Evolutionary conservation across 2,797 vertebrate species (phyloP).

Genomic region (Sternarchorhynchus goeldii): DNA sequence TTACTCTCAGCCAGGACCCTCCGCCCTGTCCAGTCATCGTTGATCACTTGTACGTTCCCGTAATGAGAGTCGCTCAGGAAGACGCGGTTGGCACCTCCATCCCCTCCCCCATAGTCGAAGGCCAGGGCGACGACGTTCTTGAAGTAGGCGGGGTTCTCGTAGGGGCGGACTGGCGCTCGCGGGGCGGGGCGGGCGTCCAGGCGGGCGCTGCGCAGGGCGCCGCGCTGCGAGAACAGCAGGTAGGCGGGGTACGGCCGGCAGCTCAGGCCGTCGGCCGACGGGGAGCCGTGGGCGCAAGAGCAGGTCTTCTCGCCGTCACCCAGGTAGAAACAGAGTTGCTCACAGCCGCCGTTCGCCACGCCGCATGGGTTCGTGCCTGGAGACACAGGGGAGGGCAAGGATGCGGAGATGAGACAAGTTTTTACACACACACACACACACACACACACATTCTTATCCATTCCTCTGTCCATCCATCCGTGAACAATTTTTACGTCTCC

Average conservation of each 20-base stretch:
- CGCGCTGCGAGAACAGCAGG: constrained; percentile 84
- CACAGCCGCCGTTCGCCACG: constrained; percentile 80
- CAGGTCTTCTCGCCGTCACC: constrained; percentile 73
- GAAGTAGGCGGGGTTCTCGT: constrained; percentile 82
- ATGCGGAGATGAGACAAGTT: constrained; percentile 21
- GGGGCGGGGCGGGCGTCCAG: constrained; percentile 78
- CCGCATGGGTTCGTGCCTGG: constrained; percentile 83
- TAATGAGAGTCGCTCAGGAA: constrained; percentile 87
- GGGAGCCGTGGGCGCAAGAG: constrained; percentile 82
- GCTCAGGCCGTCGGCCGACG: constrained; percentile 76
- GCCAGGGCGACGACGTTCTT: constrained; percentile 84
- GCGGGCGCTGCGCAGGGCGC: constrained; percentile 81
- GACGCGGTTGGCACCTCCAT: constrained; percentile 76
- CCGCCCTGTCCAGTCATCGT: constrained; percentile 83
- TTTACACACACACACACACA: constrained; percentile 9
- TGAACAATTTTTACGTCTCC: background rate
- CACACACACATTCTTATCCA: too few relatives aligned
- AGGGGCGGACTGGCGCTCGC: constrained; percentile 76
- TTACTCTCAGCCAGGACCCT: constrained; percentile 82
- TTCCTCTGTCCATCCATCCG: too few relatives aligned
- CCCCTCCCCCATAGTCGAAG: constrained; percentile 79
- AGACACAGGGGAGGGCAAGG: background rate
- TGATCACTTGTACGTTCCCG: constrained; percentile 86
- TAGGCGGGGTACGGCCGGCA: constrained; percentile 81
- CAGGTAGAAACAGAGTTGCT: constrained; percentile 83